Evolutionary conservation across 2,888 invertebrate species (phyloP).

Genomic region (Gonocerus acuteangulatus): DNA sequence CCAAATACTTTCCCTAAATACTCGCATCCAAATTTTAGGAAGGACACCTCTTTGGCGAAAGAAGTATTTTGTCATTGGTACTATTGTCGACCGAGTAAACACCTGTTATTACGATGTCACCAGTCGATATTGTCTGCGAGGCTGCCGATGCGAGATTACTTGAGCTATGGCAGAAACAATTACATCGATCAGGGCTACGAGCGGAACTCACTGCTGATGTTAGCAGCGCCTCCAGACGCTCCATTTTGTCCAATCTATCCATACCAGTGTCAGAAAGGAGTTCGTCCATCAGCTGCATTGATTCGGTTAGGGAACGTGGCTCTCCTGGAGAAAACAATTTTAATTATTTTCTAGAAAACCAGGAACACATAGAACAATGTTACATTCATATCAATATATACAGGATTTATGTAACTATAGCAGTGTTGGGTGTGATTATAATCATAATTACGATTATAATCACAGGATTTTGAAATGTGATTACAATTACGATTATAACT

Average conservation of each 20-base stretch:
- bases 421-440: no score
- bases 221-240: slow-evolving; percentile 75
- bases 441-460: no score
- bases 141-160: slow-evolving; percentile 49
- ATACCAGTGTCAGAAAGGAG: slow-evolving; percentile 73
- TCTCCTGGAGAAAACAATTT: slow-evolving; percentile 31
- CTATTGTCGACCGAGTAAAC: slow-evolving; percentile 52
- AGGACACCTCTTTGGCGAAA: slow-evolving; percentile 17
- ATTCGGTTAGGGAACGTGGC: slow-evolving; percentile 75
- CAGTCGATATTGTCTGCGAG: slow-evolving; percentile 82
- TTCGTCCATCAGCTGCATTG: slow-evolving; percentile 82
- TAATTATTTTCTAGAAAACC: no score
- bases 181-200: slow-evolving; percentile 18
- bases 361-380: no score
- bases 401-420: no score
- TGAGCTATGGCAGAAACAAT: slow-evolving; percentile 27
- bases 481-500: no score
- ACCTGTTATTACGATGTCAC: slow-evolving; percentile 85
- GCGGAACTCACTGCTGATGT: slow-evolving; percentile 58
- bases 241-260: slow-evolving; percentile 77
- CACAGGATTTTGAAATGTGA: no score
- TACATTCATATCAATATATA: no score
- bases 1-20: no score
- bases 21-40: slow-evolving; percentile 7
- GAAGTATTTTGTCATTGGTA: slow-evolving; percentile 23